Conservation (phyloP, 2,113 vertebrate species). For the Pachycephala philippinensis region DNA sequence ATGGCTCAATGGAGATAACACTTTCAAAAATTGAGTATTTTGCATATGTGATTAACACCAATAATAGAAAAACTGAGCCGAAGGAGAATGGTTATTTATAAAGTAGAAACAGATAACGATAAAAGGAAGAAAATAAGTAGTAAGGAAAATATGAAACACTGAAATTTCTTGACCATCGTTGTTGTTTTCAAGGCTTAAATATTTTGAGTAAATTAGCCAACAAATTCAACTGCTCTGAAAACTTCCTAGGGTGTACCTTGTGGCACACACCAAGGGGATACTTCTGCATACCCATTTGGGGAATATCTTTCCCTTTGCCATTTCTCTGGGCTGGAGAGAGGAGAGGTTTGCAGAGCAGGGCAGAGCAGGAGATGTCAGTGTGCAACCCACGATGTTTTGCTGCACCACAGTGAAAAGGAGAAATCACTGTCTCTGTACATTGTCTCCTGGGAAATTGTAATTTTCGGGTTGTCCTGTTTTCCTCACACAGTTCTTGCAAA, state of each 20-base stretch:
- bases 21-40: background rate
- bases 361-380: background rate
- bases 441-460: background rate
- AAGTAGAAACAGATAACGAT: background rate
- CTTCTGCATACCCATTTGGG: fast-evolving
- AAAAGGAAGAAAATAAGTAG: background rate
- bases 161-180: background rate
- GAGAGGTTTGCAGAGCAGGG: background rate
- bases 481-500: background rate
- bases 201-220: background rate
- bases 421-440: background rate
- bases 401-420: background rate
- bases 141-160: background rate
- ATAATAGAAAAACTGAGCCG: background rate
- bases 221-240: background rate
- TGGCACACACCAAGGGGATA: background rate
- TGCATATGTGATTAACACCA: background rate
- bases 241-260: background rate
- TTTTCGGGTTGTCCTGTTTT: background rate
- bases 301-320: background rate
- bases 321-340: background rate
- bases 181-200: background rate
- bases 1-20: background rate
- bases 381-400: fast-evolving
- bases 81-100: background rate